Conservation (phyloP, 2,113 vertebrate species). For the Syngnathus scovelli region DNA sequence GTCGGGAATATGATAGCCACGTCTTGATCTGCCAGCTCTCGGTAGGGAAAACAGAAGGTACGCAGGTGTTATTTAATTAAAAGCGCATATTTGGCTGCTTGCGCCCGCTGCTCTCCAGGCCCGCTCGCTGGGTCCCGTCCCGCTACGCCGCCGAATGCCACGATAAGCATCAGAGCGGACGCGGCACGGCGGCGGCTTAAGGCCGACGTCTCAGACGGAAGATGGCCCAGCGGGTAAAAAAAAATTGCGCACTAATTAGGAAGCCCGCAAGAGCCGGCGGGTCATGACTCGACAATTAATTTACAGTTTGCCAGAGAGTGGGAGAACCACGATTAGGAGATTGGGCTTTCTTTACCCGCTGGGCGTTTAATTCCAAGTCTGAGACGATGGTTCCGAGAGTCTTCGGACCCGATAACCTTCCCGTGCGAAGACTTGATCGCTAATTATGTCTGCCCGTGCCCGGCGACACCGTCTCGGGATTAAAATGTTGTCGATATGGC, state of each 20-base stretch:
- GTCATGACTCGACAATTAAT: slow-evolving; percentile 52
- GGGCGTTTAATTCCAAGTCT: slow-evolving; percentile 38
- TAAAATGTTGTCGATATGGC: slow-evolving; percentile 27
- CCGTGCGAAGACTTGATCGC: slow-evolving; percentile 13
- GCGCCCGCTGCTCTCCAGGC: neutral
- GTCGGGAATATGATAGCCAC: slow-evolving; percentile 14
- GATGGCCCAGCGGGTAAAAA: slow-evolving; percentile 19
- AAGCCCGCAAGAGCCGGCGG: slow-evolving; percentile 26
- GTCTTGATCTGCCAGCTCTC: slow-evolving; percentile 6
- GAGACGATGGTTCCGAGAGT: neutral
- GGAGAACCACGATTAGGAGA: slow-evolving; percentile 36
- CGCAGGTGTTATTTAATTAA: slow-evolving; percentile 11
- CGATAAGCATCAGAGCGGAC: slow-evolving; percentile 30
- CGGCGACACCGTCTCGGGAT: slow-evolving; percentile 17
- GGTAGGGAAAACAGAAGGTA: slow-evolving; percentile 14
- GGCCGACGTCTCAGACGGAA: slow-evolving; percentile 3
- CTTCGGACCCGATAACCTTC: slow-evolving; percentile 33
- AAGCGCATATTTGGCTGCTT: slow-evolving; percentile 1
- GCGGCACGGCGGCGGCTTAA: slow-evolving; percentile 28
- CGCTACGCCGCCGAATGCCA: neutral
- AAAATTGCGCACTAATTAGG: slow-evolving; percentile 42
- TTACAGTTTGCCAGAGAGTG: slow-evolving; percentile 39
- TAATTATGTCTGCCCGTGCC: slow-evolving; percentile 16
- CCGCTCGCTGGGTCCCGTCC: neutral
- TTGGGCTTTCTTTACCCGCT: slow-evolving; percentile 27